Evolutionary conservation across 2,888 invertebrate species (phyloP).

Genomic region (Calameuta filiformis): DNA sequence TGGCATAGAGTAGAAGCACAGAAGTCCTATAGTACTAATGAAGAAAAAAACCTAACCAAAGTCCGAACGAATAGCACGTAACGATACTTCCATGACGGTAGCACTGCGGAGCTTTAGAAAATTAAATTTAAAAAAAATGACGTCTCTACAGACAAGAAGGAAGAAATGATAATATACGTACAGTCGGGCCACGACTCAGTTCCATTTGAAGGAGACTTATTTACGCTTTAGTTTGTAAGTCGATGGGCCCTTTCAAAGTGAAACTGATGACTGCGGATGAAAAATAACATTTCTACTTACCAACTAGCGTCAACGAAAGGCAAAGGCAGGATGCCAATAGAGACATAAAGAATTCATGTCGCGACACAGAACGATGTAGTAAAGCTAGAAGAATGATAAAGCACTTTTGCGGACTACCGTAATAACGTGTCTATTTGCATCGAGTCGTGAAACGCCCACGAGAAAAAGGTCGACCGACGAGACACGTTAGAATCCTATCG

Average conservation of each 20-base stretch:
- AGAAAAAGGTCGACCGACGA: neutral
- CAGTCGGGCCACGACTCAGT: too few species aligned
- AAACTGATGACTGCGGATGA: neutral
- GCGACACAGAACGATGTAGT: neutral
- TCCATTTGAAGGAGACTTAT: too few species aligned
- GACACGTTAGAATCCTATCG: neutral
- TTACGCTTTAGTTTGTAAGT: too few species aligned
- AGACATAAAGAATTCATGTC: neutral
- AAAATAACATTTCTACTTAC: neutral
- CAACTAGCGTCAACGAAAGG: neutral
- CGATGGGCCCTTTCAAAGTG: too few species aligned
- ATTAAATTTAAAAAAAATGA: neutral
- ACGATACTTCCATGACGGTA: too few species aligned
- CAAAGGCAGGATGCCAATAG: neutral
- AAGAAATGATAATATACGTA: neutral
- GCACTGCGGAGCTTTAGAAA: neutral
- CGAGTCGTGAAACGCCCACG: neutral
- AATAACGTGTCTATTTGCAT: neutral
- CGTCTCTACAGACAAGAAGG: neutral
- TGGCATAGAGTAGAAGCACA: neutral
- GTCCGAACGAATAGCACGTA: neutral
- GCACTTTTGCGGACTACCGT: neutral
- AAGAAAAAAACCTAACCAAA: neutral
- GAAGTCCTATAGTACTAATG: neutral
- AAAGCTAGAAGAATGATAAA: neutral